phyloP scores from a whole-genome alignment of 2,113 vertebrate genomes.

The Clarias batrachus region DNA sequence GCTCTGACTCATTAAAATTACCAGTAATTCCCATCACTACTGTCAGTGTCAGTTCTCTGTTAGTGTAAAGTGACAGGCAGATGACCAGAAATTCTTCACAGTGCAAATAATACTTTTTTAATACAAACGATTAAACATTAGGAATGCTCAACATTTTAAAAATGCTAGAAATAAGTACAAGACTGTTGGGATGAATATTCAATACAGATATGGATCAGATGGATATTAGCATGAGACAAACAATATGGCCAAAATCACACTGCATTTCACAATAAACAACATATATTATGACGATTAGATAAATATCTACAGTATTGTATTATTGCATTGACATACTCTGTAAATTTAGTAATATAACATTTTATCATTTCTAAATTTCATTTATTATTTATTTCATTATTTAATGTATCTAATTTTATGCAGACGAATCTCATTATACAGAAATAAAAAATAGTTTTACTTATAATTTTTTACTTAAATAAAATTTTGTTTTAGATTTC shows the following conservation, averaged over 20 bases:
- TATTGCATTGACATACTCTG: background rate
- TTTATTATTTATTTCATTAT: no score
- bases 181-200: background rate
- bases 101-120: background rate
- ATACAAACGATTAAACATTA: background rate
- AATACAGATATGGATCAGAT: background rate
- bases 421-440: no score
- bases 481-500: background rate
- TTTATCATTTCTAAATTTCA: background rate
- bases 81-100: background rate
- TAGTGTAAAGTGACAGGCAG: background rate
- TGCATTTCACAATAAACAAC: background rate
- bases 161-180: background rate
- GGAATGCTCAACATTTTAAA: background rate
- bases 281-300: background rate
- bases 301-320: background rate
- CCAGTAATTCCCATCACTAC: background rate
- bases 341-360: background rate
- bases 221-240: background rate
- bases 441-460: no score
- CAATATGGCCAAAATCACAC: background rate
- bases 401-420: no score
- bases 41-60: background rate
- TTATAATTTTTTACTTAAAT: background rate
- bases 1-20: conserved; percentile 13